A percentile compares a stretch with the other conserved stretches of the same genome.
These are phyloP conservation scores for Exocentrus adspersus DNA, from an alignment of 2,888 invertebrate genomes.

Conservation along the genomic window DNA sequence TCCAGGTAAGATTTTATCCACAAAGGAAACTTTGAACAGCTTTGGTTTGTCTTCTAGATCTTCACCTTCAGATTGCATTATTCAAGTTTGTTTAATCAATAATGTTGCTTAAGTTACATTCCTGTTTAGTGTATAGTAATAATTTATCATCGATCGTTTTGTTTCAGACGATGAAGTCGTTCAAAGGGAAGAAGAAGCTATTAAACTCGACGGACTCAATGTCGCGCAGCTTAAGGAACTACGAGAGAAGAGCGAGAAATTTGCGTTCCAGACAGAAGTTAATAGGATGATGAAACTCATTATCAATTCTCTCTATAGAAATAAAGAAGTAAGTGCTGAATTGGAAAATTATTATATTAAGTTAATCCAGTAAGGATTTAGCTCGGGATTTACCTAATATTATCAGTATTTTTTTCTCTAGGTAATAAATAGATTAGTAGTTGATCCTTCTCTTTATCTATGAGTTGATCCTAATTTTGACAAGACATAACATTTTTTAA, in stretches of 20 bases:
- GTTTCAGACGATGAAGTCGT: conserved; percentile 86
- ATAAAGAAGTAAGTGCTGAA: conserved; percentile 83
- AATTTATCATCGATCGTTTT: conserved; percentile 3
- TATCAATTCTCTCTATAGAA: conserved; percentile 98
- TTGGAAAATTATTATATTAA: no score
- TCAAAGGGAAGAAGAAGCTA: conserved; percentile 94
- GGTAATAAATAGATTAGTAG: no score
- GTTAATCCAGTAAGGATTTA: no score
- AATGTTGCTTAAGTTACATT: conserved; percentile 28
- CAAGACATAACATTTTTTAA: no score
- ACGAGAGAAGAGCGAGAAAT: conserved; percentile 87
- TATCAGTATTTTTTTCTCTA: no score
- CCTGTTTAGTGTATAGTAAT: conserved; percentile 35
- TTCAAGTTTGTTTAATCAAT: conserved; percentile 49
- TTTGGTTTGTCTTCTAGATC: conserved; percentile 39
- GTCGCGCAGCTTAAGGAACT: conserved; percentile 94
- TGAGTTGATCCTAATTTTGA: no score
- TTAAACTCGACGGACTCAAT: conserved; percentile 93
- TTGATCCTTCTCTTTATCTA: no score
- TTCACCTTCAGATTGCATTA: conserved; percentile 21
- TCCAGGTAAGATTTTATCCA: conserved; percentile 48
- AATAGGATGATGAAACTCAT: conserved; percentile 99
- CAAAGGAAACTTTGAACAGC: conserved; percentile 59
- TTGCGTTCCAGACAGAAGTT: conserved; percentile 96
- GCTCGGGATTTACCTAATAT: no score